Percentiles rank a stretch among this genome's conserved stretches.
phyloP scores from a whole-genome alignment of 2,797 vertebrate species.

The Lagothrix lagotricha region DNA sequence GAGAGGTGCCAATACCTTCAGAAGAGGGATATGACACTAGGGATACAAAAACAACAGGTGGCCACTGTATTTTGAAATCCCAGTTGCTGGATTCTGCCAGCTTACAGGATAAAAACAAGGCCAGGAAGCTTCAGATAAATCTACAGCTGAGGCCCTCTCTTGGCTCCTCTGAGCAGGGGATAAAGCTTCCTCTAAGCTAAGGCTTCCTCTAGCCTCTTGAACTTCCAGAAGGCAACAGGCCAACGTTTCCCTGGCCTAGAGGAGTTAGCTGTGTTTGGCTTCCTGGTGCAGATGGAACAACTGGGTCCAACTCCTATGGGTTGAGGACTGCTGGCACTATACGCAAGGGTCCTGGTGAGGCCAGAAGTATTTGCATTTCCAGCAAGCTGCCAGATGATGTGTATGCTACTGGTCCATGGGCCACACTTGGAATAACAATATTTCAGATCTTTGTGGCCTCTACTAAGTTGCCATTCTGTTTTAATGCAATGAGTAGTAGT shows the following conservation, averaged over 20 bases:
- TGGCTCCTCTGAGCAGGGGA: background rate
- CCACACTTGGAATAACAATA: background rate
- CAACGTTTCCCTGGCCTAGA: slow-evolving; percentile 49
- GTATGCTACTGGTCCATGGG: background rate
- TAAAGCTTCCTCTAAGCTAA: slow-evolving; percentile 1
- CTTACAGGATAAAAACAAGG: background rate
- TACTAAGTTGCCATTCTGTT: slow-evolving; percentile 10
- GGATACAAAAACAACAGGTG: background rate
- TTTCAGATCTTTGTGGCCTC: background rate
- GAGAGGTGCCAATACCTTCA: background rate
- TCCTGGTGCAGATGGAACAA: slow-evolving; percentile 25
- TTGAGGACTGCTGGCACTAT: background rate
- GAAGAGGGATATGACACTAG: background rate
- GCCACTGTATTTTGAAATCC: slow-evolving; percentile 9
- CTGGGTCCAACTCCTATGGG: slow-evolving; percentile 16
- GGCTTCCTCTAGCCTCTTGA: slow-evolving; percentile 36
- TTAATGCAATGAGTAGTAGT: background rate
- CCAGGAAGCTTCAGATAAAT: background rate
- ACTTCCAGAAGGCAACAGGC: slow-evolving; percentile 41
- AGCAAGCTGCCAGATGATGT: background rate
- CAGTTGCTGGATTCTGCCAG: background rate
- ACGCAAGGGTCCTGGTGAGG: background rate
- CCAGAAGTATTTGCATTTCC: background rate
- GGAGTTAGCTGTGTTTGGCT: slow-evolving; percentile 37
- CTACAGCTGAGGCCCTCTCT: slow-evolving; percentile 15